These are phyloP conservation scores for Empidonax alnorum DNA, from an alignment of 2,113 vertebrate genomes.

Conservation along the genomic window DNA sequence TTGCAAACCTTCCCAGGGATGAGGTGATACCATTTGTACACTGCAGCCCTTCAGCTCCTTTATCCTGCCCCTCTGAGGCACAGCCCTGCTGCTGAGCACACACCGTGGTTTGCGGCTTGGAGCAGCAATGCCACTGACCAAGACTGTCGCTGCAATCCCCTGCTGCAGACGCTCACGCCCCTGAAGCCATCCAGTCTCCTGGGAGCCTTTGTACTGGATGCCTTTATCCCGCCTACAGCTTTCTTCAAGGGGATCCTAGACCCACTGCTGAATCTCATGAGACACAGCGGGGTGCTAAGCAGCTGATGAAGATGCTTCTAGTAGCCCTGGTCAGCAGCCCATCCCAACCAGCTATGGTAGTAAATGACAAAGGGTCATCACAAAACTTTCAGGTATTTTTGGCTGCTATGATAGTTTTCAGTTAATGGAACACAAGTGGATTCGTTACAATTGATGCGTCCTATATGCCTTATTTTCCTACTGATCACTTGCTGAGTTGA, in stretches of 20 bases:
- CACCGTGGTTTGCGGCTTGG: not conserved
- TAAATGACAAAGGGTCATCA: not conserved
- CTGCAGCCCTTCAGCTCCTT: not conserved
- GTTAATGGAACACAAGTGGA: not conserved
- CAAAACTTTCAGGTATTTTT: not conserved
- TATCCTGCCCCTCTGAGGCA: not conserved
- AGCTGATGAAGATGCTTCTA: not conserved
- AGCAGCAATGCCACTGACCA: not conserved
- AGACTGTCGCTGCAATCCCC: not conserved
- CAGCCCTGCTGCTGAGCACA: not conserved
- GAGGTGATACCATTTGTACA: not conserved
- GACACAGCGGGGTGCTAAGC: not conserved
- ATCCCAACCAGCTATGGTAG: not conserved
- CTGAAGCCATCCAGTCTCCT: not conserved
- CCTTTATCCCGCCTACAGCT: not conserved
- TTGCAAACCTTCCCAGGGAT: not conserved
- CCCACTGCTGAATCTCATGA: not conserved
- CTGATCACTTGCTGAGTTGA: not conserved
- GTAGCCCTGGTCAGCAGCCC: not conserved
- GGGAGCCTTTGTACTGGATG: not conserved
- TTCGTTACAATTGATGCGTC: not conserved
- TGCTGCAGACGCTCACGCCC: fast-evolving
- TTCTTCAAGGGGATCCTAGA: not conserved
- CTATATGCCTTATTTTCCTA: not conserved
- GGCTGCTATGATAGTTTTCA: not conserved